A percentile compares a stretch with the other conserved stretches of the same genome.
Evolutionary conservation across 2,797 vertebrate species (phyloP).

Genomic region (Pogoniulus pusillus): DNA sequence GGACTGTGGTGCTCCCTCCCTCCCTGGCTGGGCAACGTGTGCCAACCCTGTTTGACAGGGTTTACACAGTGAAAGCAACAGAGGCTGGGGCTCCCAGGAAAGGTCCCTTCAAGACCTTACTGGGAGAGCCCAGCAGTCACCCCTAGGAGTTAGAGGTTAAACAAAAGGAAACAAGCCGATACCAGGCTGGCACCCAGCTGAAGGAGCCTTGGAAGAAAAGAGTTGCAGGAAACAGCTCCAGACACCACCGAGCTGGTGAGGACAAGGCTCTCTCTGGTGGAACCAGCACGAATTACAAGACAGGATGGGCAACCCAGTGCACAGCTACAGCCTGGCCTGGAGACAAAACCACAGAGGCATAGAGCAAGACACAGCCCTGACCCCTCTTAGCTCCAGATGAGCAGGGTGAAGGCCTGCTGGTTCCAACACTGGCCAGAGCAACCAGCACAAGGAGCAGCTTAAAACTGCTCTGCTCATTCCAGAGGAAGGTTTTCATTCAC

Average conservation of each 20-base stretch:
- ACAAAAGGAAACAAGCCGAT: fast-evolving
- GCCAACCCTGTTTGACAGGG: background rate
- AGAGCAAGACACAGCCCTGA: background rate
- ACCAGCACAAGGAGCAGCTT: no score
- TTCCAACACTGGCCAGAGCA: background rate
- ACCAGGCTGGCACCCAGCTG: background rate
- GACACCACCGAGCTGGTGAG: fast-evolving
- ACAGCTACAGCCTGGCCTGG: background rate
- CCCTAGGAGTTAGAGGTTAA: fast-evolving
- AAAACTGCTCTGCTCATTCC: background rate
- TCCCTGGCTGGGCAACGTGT: fast-evolving
- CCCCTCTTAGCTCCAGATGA: background rate
- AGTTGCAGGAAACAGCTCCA: fast-evolving
- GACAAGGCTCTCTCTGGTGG: conserved; percentile 51
- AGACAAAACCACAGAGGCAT: background rate
- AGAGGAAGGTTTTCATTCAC: background rate
- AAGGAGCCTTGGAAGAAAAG: background rate
- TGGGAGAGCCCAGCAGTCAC: fast-evolving
- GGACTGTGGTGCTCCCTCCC: background rate
- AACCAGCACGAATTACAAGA: background rate
- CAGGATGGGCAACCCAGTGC: background rate
- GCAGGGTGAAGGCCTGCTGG: background rate
- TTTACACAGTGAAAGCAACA: fast-evolving
- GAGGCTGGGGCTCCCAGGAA: background rate
- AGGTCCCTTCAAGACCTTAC: fast-evolving